Evolutionary conservation across 2,888 invertebrate genomes (phyloP), one percentile per base, ranked within the genome.

Genomic region (Steinernema carpocapsae): DNA sequence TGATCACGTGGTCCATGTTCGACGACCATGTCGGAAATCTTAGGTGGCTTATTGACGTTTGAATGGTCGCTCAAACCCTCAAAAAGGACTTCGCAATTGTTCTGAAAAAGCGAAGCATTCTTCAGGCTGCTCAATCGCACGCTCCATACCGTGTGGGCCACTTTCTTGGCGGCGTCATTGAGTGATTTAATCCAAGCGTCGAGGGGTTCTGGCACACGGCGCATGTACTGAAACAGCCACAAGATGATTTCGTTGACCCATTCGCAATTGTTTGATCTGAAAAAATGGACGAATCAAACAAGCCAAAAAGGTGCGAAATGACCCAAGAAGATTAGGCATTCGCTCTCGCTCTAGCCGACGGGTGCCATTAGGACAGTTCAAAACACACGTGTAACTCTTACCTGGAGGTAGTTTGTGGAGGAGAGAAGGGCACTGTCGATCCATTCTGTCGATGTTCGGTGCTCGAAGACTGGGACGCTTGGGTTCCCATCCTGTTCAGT

Each of bases 151-250:
- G 88, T 86, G 24, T 80, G 76, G 12, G 84, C 82, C 24, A 84
- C 82, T 81, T 88, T 89, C 72, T 84, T 85, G 22, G 88, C 88
- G 48, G 89, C 88, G 19, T 89, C 88, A 79, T 89, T 89, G 42
- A 89, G 82, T 17, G 88, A 84, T 74, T 85, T 83, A 29, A 89
- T 84, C 89, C 89, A 89, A 46, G 88, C 85, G 71, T 88, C 87
- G 37, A 89, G 82, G 24, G 83, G 81, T 45, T 78, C 80, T 17
- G 84, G 83, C 17, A 82, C 81, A 77, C 79, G 81, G 42, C 79
- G 81, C 52, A 81, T 78, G 71, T 83, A 83, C 26, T 79, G 79
- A 73, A 80, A 83, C 70, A 84, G 76, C 84, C 84, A 84, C 26
- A 75, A 72, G 32, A 84, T 76, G 19, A 83, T 77, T 76, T 84